Base-by-base conservation (phyloP, 35 echinoderm and acorn worm species). In the Apostichopus parvimensis region DNA sequence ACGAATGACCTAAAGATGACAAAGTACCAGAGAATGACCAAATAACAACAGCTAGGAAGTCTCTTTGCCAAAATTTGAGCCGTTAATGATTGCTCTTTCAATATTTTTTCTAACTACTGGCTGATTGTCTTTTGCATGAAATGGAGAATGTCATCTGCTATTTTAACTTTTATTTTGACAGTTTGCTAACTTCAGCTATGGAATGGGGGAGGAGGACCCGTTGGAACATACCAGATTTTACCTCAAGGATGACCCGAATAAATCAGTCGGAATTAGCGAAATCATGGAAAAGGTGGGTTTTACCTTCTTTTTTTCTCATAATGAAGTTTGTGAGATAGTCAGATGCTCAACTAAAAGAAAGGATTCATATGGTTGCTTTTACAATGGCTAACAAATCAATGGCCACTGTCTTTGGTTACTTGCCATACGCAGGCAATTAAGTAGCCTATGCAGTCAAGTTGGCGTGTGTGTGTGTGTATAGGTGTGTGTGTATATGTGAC, bases 161-260 rank as follows among this genome's bases (percentile, higher is more conserved):
- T 34, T 34, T 34, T 34, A 34, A 34, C 1, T 79, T 79, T 2
- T 79, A 9, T 85, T 85, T 23, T 58, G 55, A 25, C 87, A 97
- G 95, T 77, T 94, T 25, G 93, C 91, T 9, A 93, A 91, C 68
- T 73, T 97, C 26, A 94, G 90, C 79, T 97, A 97, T 79, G 95
- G 95, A 34, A 97, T 97, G 95, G 93, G 93, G 10, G 60, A 86
- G 34, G 13, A 93, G 52, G 87, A 97, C 73, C 95, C 95, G 23
- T 66, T 97, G 14, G 87, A 97, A 65, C 61, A 95, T 53, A 90
- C 94, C 53, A 72, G 90, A 62, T 94, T 97, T 91, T 97, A 97
- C 86, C 87, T 91, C 57, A 97, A 97, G 87, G 84, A 68, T 12
- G 76, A 95, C 54, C 95, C 85, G 6, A 72, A 84, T 7, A 59